Evolutionary conservation across 2,797 vertebrate species (phyloP).

Genomic region (Cyclura pinguis): DNA sequence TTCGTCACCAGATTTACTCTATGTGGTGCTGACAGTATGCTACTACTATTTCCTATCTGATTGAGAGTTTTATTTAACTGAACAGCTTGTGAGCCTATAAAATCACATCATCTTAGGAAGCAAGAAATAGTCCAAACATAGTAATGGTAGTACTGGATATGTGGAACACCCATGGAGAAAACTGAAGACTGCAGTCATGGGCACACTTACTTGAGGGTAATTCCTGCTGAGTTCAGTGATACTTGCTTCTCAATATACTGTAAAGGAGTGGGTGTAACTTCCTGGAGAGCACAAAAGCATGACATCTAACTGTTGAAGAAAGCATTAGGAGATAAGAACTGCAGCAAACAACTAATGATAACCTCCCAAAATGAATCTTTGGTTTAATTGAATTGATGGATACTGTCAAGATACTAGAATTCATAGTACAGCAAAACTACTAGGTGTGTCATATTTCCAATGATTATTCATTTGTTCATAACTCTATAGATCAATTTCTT

Average conservation of each 20-base stretch:
- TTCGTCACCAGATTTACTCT: neutral
- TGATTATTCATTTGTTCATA: neutral
- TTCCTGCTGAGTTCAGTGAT: neutral
- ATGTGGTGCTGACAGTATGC: neutral
- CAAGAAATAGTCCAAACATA: neutral
- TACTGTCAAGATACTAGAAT: neutral
- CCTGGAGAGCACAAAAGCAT: neutral
- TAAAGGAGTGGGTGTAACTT: neutral
- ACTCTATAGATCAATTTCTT: neutral
- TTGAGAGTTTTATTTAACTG: neutral
- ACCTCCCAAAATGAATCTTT: neutral
- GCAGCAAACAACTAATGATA: neutral
- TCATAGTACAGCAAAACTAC: neutral
- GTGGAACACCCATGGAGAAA: neutral
- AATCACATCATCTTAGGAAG: neutral
- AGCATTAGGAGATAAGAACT: neutral
- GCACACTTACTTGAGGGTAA: neutral
- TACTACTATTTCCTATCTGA: neutral
- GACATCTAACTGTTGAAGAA: neutral
- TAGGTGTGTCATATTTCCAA: neutral
- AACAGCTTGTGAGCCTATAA: neutral
- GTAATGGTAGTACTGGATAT: neutral
- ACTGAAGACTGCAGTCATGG: neutral
- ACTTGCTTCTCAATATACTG: neutral
- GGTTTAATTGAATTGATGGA: neutral